Conservation (phyloP, 2,888 invertebrate genomes). For the Aplocera efformata region DNA sequence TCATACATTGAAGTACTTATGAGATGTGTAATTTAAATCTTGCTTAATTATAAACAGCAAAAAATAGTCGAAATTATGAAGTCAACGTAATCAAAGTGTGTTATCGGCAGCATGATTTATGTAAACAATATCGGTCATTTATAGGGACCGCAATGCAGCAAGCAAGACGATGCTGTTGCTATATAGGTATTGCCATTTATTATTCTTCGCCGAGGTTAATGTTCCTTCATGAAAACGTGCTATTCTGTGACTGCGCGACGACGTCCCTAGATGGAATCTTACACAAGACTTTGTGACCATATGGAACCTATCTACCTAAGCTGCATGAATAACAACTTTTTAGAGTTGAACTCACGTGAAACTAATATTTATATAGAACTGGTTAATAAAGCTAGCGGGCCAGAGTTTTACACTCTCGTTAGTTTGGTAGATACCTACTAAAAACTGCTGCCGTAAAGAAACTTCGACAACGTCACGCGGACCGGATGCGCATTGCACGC, state of each 20-base stretch:
- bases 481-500: too few relatives aligned
- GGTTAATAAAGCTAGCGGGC: background rate
- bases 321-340: constrained; percentile 11
- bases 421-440: too few relatives aligned
- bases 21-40: background rate
- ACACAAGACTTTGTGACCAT: constrained; percentile 34
- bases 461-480: too few relatives aligned
- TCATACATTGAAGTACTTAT: too few relatives aligned
- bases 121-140: constrained; percentile 33
- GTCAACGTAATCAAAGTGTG: background rate
- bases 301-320: constrained; percentile 2
- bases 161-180: constrained; percentile 28
- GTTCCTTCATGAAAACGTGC: constrained; percentile 56
- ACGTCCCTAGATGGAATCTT: constrained; percentile 66
- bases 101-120: constrained; percentile 18
- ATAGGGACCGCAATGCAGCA: constrained; percentile 36
- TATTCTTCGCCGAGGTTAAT: constrained; percentile 51
- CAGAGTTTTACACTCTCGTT: too few relatives aligned
- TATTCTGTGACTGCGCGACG: constrained; percentile 32
- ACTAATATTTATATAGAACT: background rate
- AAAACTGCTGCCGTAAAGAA: too few relatives aligned
- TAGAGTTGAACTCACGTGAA: background rate
- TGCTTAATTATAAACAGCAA: background rate
- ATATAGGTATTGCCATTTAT: background rate
- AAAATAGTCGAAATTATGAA: too few relatives aligned